phyloP scores from a whole-genome alignment of 2,797 vertebrate genomes.

The Tenualosa ilisha region DNA sequence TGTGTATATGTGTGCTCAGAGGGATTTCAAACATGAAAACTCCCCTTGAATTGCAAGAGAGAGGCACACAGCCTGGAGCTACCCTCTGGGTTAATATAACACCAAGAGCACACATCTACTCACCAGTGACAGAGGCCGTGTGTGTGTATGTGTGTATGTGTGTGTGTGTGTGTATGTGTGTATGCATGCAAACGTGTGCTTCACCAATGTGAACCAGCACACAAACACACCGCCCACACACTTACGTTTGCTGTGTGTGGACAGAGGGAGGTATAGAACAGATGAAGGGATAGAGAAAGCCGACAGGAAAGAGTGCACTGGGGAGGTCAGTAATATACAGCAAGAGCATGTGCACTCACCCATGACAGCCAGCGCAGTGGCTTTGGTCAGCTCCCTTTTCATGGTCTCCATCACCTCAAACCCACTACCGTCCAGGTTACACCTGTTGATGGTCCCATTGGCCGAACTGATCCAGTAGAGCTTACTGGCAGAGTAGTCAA shows the following conservation, averaged over 20 bases:
- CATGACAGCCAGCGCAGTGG: constrained; percentile 96
- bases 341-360: constrained; percentile 80
- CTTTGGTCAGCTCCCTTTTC: constrained; percentile 91
- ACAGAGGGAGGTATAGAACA: no score
- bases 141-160: neutral
- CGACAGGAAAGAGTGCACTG: neutral
- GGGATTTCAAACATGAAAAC: neutral
- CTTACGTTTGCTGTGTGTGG: no score
- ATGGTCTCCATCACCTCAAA: constrained; percentile 94
- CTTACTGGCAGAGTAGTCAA: constrained; percentile 92
- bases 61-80: no score
- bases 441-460: constrained; percentile 98
- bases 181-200: neutral
- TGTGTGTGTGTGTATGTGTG: neutral
- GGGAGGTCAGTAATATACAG: neutral
- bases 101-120: neutral
- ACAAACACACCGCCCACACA: neutral
- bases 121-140: neutral
- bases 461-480: constrained; percentile 98
- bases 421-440: constrained; percentile 91
- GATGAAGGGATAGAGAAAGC: neutral
- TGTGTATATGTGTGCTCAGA: neutral
- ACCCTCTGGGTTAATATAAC: neutral
- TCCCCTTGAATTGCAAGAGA: neutral
- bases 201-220: neutral